Conservation (phyloP, 2,113 vertebrate genomes). For the Salvator merianae region DNA sequence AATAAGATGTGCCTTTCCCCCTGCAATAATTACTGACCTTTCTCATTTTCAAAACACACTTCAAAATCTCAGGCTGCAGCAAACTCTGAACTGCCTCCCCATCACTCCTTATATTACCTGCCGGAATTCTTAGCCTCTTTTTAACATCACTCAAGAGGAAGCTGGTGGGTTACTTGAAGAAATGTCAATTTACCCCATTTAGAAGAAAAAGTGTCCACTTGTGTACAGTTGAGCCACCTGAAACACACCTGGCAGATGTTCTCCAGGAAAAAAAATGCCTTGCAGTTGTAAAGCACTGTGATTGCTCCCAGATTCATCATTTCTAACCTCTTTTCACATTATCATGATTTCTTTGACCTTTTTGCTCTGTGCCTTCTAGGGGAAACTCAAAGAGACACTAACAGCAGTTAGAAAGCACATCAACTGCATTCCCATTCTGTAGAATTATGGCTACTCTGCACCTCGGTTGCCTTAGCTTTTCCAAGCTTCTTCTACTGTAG, state of each 20-base stretch:
- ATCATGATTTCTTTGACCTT: constrained; percentile 37
- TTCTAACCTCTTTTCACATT: constrained; percentile 57
- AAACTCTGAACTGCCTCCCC: constrained; percentile 24
- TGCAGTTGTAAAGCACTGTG: constrained; percentile 37
- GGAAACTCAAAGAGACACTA: constrained; percentile 36
- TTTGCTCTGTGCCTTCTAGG: constrained; percentile 44
- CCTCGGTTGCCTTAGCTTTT: constrained; percentile 14
- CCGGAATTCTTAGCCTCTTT: constrained; percentile 43
- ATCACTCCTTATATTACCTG: constrained; percentile 36
- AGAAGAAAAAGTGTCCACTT: constrained; percentile 39
- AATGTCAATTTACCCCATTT: constrained; percentile 45
- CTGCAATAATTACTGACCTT: constrained; percentile 18
- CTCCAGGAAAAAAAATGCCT: constrained; percentile 48
- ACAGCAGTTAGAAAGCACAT: constrained; percentile 25
- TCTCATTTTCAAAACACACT: constrained; percentile 7
- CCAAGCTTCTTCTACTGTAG: neutral
- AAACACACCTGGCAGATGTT: constrained; percentile 39
- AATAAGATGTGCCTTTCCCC: neutral
- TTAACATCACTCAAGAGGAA: constrained; percentile 44
- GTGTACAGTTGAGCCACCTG: constrained; percentile 37
- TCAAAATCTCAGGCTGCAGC: neutral
- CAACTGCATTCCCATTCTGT: neutral
- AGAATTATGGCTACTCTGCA: neutral
- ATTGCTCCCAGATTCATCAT: constrained; percentile 48
- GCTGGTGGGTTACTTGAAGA: constrained; percentile 44